Evolutionary conservation across 2,888 invertebrate species (phyloP).

Genomic region (Tenthredo mesomela): DNA sequence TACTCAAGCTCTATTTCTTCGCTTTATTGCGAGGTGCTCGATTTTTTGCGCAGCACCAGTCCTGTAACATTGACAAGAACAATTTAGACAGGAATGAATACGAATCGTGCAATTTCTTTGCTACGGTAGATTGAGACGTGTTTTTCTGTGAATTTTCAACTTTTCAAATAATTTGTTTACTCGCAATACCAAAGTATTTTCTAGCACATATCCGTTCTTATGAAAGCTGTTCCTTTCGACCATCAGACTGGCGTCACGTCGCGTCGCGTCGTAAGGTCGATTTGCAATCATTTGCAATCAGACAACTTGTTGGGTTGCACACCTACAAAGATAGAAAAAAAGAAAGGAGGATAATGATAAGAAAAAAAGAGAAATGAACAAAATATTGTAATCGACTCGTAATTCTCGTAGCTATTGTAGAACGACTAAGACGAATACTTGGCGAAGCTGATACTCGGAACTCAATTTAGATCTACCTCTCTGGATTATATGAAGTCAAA

Average conservation of each 20-base stretch:
- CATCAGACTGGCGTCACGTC: neutral
- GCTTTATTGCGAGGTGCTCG: neutral
- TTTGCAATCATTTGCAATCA: slow-evolving; percentile 12
- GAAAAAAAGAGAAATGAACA: neutral
- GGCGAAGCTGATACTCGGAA: slow-evolving; percentile 3
- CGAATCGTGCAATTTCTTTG: slow-evolving; percentile 2
- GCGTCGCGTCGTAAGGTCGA: neutral
- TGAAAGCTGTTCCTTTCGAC: slow-evolving; percentile 1
- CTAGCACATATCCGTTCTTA: neutral
- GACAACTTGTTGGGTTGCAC: neutral
- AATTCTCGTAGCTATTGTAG: neutral
- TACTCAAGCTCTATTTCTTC: neutral
- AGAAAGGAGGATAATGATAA: neutral
- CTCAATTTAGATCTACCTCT: slow-evolving; percentile 6
- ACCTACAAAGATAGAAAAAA: neutral
- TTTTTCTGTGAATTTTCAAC: slow-evolving; percentile 11
- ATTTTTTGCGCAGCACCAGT: slow-evolving; percentile 5
- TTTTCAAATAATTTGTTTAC: slow-evolving; percentile 41
- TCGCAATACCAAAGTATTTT: neutral
- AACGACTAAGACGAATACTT: neutral
- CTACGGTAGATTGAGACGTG: neutral
- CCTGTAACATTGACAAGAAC: neutral
- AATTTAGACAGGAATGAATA: neutral
- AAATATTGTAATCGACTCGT: neutral
- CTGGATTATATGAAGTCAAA: slow-evolving; percentile 35